phyloP scores from a whole-genome alignment of 2,797 vertebrate genomes.

The Falco columbarius region DNA sequence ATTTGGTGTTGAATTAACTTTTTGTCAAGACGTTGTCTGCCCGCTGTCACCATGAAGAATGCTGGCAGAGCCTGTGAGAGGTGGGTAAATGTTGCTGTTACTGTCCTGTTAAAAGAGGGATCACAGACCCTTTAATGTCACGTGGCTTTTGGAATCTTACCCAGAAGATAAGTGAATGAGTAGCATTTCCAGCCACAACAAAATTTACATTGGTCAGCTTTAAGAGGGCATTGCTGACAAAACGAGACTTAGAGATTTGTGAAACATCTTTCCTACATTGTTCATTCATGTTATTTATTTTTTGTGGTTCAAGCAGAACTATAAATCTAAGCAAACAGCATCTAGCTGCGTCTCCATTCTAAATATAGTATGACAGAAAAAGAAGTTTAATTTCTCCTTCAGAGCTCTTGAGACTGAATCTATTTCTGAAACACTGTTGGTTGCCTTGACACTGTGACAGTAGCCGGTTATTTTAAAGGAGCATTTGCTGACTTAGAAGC shows the following conservation, averaged over 20 bases:
- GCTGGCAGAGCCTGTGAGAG: background rate
- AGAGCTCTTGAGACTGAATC: conserved; percentile 50
- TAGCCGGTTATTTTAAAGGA: conserved; percentile 12
- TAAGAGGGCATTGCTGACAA: background rate
- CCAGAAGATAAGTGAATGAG: background rate
- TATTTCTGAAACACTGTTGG: conserved; percentile 42
- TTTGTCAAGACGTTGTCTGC: background rate
- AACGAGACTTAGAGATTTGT: conserved; percentile 36
- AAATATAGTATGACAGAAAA: conserved; percentile 38
- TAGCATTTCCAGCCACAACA: background rate
- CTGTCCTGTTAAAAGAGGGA: background rate
- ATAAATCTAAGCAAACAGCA: conserved; percentile 63
- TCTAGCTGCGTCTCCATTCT: background rate
- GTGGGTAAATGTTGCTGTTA: background rate
- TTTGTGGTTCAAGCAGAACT: conserved; percentile 14
- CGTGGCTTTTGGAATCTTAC: background rate
- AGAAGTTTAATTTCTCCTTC: conserved; percentile 66
- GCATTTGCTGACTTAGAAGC: background rate
- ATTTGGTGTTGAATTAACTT: background rate
- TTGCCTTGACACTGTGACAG: conserved; percentile 45
- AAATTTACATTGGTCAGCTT: background rate
- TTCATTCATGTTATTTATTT: background rate
- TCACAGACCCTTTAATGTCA: background rate
- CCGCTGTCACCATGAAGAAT: background rate
- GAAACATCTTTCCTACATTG: background rate